Evolutionary conservation across 2,888 invertebrate genomes (phyloP), one percentile per base, ranked within the genome.

Genomic region (Chalcis sispes): DNA sequence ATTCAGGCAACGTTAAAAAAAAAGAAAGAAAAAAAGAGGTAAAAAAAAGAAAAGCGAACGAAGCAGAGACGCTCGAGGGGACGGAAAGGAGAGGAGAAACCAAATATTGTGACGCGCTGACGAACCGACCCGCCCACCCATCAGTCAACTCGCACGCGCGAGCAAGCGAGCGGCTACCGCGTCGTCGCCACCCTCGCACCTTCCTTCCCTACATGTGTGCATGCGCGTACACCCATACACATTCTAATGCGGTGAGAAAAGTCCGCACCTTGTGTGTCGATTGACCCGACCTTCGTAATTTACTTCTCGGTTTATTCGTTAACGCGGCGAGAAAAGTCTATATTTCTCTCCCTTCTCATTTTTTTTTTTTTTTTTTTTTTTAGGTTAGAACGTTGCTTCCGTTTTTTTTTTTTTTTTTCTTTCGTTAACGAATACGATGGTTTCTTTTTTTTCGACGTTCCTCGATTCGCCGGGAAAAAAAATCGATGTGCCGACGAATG

Each of bases 111-210:
- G 70, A 75, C 65, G 76, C 13, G 48, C 25, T 23, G 52, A n/a
- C n/a, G n/a, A n/a, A n/a, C n/a, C 15, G 58, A n/a, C 36, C 67
- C 72, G 72, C 77, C 77, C 77, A 75, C 61, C 75, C 36, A 61
- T 75, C 75, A 75, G 66, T 75, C 75, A 70, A 67, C 13, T 23
- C 46, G 25, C 25, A 46, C 54, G 54, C 65, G 62, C 52, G 50
- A 3, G 15, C 2, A 42, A 3, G 32, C 3, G 73, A 48, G 15
- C 59, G 59, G 8, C n/a, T n/a, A n/a, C n/a, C n/a, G n/a, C n/a
- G n/a, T n/a, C n/a, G n/a, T n/a, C n/a, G 25, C 62, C 20, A 65
- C 46, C 32, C 64, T 18, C 48, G 18, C 18, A 27, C 59, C 3
- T 23, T n/a, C 4, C 8, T 23, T 10, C 61, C 40, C 23, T 52